Evolutionary conservation across 2,113 vertebrate species (phyloP).

Genomic region (Danionella cerebrum): DNA sequence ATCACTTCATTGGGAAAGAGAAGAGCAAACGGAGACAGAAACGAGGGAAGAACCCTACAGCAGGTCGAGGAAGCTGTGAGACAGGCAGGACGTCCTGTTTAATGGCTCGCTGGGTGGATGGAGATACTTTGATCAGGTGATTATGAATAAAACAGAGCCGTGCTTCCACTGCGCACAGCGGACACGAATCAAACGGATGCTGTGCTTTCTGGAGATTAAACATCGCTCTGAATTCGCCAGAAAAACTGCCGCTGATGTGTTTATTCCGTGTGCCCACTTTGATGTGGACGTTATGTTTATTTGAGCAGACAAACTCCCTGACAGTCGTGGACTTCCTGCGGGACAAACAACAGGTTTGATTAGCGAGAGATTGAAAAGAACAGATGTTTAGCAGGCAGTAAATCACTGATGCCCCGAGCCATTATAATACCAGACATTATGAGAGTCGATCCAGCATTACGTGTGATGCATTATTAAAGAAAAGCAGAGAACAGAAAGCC

Average conservation of each 20-base stretch:
- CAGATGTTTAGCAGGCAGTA: not conserved
- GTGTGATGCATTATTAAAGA: not conserved
- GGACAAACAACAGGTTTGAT: not conserved
- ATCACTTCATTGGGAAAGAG: not conserved
- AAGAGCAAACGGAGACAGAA: conserved; percentile 38
- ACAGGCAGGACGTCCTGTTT: conserved; percentile 46
- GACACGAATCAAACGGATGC: conserved; percentile 37
- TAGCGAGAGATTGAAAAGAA: not conserved
- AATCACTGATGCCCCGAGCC: not conserved
- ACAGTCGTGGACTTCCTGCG: not conserved
- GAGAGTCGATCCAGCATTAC: not conserved
- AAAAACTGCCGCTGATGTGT: conserved; percentile 38
- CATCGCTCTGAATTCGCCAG: conserved; percentile 36
- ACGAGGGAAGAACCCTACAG: conserved; percentile 11
- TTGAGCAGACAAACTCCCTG: not conserved
- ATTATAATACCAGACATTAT: not conserved
- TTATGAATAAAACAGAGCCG: conserved; percentile 48
- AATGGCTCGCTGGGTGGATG: conserved; percentile 43
- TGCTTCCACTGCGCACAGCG: conserved; percentile 29
- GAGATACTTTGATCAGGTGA: conserved; percentile 48
- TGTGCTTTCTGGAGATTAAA: conserved; percentile 33
- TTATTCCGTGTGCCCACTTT: conserved; percentile 37
- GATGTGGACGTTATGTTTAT: conserved; percentile 9
- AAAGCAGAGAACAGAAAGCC: not conserved
- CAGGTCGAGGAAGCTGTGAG: conserved; percentile 4